These are phyloP conservation scores for Fabriciana adippe DNA, from an alignment of 2,888 invertebrate species.

Conservation along the genomic window DNA sequence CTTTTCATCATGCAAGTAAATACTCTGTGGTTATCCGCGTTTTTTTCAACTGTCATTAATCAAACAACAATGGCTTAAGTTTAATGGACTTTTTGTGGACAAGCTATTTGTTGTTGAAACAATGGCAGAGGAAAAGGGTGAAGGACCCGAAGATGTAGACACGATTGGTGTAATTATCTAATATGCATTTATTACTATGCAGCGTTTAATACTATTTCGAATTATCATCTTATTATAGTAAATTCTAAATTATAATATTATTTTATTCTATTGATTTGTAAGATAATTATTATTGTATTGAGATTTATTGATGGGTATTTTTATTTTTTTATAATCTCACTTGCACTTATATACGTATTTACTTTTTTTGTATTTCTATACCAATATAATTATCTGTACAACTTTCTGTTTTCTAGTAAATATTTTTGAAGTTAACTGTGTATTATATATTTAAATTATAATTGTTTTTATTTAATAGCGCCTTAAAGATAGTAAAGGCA, in stretches of 20 bases:
- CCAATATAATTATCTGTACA: too few relatives aligned
- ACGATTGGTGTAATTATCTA: conserved; percentile 67
- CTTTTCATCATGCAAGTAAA: not conserved
- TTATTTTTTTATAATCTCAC: too few relatives aligned
- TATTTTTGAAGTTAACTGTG: too few relatives aligned
- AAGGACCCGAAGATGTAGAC: conserved; percentile 68
- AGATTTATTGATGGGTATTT: too few relatives aligned
- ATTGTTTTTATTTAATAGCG: not conserved
- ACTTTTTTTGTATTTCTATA: too few relatives aligned
- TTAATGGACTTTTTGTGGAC: conserved; percentile 19
- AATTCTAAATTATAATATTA: too few relatives aligned
- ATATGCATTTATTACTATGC: conserved; percentile 11
- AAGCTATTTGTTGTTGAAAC: conserved; percentile 19
- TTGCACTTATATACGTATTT: too few relatives aligned
- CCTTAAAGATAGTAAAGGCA: conserved; percentile 30
- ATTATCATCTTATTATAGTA: not conserved
- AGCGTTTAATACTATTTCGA: not conserved
- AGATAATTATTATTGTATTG: too few relatives aligned
- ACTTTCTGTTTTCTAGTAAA: too few relatives aligned
- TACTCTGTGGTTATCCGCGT: not conserved
- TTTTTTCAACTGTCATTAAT: conserved; percentile 6
- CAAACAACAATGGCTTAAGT: conserved; percentile 24
- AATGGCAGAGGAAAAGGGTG: conserved; percentile 61
- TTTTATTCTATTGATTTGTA: too few relatives aligned
- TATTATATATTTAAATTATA: too few relatives aligned